Base-by-base conservation (phyloP, 1,140 invertebrate genomes). In the Littorina saxatilis region DNA sequence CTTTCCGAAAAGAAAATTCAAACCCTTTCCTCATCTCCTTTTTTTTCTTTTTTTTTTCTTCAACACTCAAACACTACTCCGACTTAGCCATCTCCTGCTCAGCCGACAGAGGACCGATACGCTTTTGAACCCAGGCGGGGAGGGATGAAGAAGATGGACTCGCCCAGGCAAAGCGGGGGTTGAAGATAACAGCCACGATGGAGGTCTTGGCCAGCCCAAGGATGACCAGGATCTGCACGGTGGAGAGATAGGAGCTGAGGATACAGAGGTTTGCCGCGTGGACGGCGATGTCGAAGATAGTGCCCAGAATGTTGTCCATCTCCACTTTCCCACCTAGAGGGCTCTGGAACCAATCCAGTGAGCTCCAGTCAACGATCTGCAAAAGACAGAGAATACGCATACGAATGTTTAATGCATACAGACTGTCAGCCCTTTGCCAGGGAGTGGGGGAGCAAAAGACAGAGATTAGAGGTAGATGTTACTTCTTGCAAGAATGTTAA, bases 341-440 rank as follows among this genome's bases (percentile, higher is more conserved):
- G 75, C 83, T 88, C 23, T 85, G 82, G 17, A 82, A 82, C 85
- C 86, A 90, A 50, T 90, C 89, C 40, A 90, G 79, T 35, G 87
- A 90, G 84, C 89, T 90, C 89, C 89, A 90, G 68, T 85, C 88
- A 2, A 90, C 86, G n/a, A 90, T 87, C 89, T 90, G 74, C 55
- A 58, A 11, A 58, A 11, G n/a, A n/a, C n/a, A n/a, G n/a, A n/a
- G n/a, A n/a, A n/a, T n/a, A n/a, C n/a, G n/a, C n/a, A n/a, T n/a
- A n/a, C n/a, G n/a, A n/a, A n/a, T n/a, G n/a, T n/a, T n/a, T n/a
- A n/a, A n/a, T n/a, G n/a, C n/a, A n/a, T n/a, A n/a, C n/a, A n/a
- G n/a, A n/a, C n/a, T n/a, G n/a, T n/a, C n/a, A n/a, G n/a, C n/a
- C n/a, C n/a, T n/a, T n/a, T n/a, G n/a, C n/a, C n/a, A n/a, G n/a